These are phyloP conservation scores for Daubentonia madagascariensis DNA, from an alignment of 2,113 vertebrate species.

Conservation along the genomic window DNA sequence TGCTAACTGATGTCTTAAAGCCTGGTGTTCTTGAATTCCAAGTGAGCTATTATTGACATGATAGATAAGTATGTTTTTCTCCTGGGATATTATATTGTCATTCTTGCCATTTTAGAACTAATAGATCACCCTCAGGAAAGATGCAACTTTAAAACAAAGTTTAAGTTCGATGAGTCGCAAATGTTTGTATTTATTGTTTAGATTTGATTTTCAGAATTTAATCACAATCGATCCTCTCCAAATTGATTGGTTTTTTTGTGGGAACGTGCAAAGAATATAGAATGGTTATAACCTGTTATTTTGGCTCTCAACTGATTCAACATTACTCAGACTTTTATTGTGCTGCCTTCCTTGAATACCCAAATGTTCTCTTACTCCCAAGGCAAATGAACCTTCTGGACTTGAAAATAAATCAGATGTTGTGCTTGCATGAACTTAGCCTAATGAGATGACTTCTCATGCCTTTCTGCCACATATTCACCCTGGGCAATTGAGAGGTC, in stretches of 20 bases:
- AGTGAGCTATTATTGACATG: background rate
- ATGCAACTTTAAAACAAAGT: background rate
- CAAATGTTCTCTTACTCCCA: background rate
- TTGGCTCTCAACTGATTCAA: background rate
- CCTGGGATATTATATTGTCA: background rate
- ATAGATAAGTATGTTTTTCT: background rate
- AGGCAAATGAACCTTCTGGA: background rate
- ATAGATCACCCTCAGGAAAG: background rate
- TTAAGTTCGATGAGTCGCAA: background rate
- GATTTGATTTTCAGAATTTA: background rate
- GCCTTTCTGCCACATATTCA: fast-evolving
- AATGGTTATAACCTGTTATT: background rate
- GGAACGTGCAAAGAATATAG: background rate
- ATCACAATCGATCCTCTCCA: background rate
- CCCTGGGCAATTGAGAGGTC: background rate
- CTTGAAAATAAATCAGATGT: background rate
- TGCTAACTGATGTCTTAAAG: background rate
- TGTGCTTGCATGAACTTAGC: background rate
- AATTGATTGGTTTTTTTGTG: background rate
- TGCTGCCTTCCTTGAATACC: background rate
- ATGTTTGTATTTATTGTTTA: background rate
- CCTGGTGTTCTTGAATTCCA: background rate
- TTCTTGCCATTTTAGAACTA: background rate
- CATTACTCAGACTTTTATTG: background rate
- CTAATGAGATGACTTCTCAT: background rate